phyloP scores from a whole-genome alignment of 1,140 invertebrate species.

The Spodoptera litura region DNA sequence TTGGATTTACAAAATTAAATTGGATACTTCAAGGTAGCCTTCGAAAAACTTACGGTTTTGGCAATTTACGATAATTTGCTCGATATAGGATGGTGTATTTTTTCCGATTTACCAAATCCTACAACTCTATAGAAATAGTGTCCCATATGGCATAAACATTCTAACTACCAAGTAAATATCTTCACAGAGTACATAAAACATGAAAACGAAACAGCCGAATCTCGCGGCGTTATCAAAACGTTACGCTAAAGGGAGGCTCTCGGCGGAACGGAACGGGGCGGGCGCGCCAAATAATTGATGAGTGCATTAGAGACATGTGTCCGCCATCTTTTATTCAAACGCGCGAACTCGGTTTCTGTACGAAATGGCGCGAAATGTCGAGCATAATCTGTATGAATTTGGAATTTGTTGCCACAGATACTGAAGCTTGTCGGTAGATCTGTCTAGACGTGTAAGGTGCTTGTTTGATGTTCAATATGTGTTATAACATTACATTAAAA shows the following conservation, averaged over 20 bases:
- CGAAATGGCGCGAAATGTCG: conserved; percentile 20
- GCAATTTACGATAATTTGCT: too few relatives aligned
- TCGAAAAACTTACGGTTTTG: too few relatives aligned
- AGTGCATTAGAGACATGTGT: conserved; percentile 80
- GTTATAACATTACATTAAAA: too few relatives aligned
- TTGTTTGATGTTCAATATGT: neutral
- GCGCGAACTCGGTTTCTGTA: conserved; percentile 41
- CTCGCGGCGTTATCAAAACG: conserved; percentile 45
- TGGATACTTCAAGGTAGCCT: too few relatives aligned
- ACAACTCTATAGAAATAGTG: too few relatives aligned
- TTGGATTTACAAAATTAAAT: too few relatives aligned
- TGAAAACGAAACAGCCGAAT: conserved; percentile 35
- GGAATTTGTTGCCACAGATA: conserved; percentile 21
- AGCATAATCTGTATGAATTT: conserved; percentile 46
- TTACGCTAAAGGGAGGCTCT: conserved; percentile 45
- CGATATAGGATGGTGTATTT: too few relatives aligned
- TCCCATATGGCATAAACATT: neutral
- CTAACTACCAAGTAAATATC: neutral
- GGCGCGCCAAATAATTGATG: conserved; percentile 77
- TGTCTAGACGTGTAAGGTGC: neutral
- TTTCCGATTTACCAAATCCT: too few relatives aligned
- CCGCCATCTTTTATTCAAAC: conserved; percentile 73
- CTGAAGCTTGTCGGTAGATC: neutral
- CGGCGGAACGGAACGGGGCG: conserved; percentile 32
- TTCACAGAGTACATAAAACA: conserved; percentile 43